These are phyloP conservation scores for Tragelaphus imberbis DNA, from an alignment of 2,113 vertebrate genomes.

Conservation along the genomic window DNA sequence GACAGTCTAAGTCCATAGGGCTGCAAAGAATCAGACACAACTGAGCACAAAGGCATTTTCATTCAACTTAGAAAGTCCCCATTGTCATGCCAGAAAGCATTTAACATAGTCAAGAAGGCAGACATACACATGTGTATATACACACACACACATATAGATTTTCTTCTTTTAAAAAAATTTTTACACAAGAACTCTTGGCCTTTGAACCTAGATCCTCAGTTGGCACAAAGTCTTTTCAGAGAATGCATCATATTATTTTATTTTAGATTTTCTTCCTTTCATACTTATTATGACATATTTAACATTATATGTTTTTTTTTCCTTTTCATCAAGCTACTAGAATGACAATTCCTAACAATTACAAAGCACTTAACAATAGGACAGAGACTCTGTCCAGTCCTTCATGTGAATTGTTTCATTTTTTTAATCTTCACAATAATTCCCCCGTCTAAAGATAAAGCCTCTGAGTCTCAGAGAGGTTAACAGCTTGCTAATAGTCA, in stretches of 20 bases:
- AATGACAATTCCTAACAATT: not conserved
- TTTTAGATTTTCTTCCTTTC: not conserved
- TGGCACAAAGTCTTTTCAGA: not conserved
- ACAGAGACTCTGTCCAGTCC: not conserved
- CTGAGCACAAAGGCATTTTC: not conserved
- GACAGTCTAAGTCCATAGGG: not conserved
- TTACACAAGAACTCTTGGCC: not conserved
- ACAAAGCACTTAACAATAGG: not conserved
- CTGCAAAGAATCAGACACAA: not conserved
- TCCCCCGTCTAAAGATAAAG: not conserved
- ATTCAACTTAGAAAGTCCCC: not conserved
- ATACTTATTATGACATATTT: not conserved
- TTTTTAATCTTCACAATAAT: not conserved
- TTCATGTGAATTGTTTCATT: not conserved
- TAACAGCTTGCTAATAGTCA: not conserved
- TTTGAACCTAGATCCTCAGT: not conserved
- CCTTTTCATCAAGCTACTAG: not conserved
- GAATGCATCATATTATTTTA: not conserved
- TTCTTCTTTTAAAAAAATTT: not conserved
- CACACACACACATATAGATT: accelerated
- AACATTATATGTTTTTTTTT: not conserved
- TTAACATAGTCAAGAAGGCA: not conserved
- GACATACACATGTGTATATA: accelerated
- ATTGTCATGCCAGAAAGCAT: not conserved
- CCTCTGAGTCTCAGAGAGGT: not conserved